These are phyloP conservation scores for Patiria pectinifera DNA, from an alignment of 53 echinoderm and acorn worm species.

Conservation along the genomic window DNA sequence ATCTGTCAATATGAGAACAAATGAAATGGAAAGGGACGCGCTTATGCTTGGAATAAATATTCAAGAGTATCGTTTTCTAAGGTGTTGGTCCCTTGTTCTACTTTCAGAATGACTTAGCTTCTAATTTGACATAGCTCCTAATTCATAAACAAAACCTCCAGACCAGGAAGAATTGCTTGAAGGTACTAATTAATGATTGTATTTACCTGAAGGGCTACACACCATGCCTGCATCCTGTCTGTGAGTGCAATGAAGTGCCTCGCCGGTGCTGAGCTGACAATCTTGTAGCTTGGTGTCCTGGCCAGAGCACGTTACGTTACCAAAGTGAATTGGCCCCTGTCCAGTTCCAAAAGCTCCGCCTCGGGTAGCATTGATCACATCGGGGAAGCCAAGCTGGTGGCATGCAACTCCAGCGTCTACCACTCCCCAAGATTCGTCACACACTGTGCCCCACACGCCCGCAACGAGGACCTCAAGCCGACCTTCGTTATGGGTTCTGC, in stretches of 20 bases:
- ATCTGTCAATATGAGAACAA: too few relatives aligned
- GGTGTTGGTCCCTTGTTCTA: too few relatives aligned
- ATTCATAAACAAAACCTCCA: too few relatives aligned
- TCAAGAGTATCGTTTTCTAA: too few relatives aligned
- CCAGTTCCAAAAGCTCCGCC: neutral
- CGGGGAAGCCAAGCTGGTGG: conserved; percentile 22
- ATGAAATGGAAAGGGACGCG: too few relatives aligned
- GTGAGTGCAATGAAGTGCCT: conserved; percentile 34
- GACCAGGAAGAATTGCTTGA: neutral
- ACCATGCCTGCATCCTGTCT: conserved; percentile 57
- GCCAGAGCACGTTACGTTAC: conserved; percentile 64
- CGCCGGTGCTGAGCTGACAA: conserved; percentile 28
- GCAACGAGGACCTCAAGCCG: conserved; percentile 7
- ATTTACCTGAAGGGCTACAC: conserved; percentile 33
- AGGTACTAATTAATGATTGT: neutral
- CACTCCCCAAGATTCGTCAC: conserved; percentile 11
- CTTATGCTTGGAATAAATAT: too few relatives aligned
- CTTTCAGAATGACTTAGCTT: too few relatives aligned
- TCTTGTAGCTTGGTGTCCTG: conserved; percentile 54
- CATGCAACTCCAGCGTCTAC: conserved; percentile 10
- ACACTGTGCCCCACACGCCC: conserved; percentile 43
- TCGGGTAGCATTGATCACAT: neutral
- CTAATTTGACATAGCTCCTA: too few relatives aligned
- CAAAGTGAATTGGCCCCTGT: conserved; percentile 2
- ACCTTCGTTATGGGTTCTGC: conserved; percentile 12